Conservation (phyloP, 2,113 vertebrate species). For the Strix aluco region DNA sequence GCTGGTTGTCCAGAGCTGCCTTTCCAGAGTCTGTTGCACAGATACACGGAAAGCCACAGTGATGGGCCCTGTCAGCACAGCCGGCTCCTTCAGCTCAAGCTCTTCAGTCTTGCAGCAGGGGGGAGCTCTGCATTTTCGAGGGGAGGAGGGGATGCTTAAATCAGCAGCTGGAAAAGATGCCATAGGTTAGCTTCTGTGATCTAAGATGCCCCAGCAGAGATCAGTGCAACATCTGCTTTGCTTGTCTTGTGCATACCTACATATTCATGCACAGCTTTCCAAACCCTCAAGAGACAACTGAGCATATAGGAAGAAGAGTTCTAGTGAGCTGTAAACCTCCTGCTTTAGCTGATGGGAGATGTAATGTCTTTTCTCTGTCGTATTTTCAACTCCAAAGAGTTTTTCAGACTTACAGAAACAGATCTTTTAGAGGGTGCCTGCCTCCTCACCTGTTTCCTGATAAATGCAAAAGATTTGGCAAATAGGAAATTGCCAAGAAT, state of each 20-base stretch:
- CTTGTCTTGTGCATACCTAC: conserved; percentile 66
- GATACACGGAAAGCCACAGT: background rate
- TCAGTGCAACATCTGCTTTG: conserved; percentile 74
- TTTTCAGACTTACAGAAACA: background rate
- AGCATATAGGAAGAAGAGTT: conserved; percentile 67
- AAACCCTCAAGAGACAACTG: conserved; percentile 69
- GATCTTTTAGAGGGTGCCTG: background rate
- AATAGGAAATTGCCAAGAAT: background rate
- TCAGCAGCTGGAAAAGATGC: conserved; percentile 61
- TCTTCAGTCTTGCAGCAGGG: background rate
- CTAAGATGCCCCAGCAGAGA: conserved; percentile 70
- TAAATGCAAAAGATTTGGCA: background rate
- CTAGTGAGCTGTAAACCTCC: conserved; percentile 58
- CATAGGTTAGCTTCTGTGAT: conserved; percentile 65
- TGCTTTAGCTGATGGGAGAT: conserved; percentile 19
- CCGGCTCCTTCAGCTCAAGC: background rate
- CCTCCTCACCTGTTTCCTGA: background rate
- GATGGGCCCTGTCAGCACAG: background rate
- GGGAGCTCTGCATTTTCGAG: background rate
- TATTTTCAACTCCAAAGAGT: background rate
- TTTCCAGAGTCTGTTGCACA: rapidly evolving
- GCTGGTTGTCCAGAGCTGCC: background rate
- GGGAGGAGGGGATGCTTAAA: background rate
- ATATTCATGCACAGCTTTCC: conserved; percentile 79
- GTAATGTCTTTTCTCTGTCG: background rate